phyloP scores from a whole-genome alignment of 2,797 vertebrate species.

The Megaceryle alcyon region DNA sequence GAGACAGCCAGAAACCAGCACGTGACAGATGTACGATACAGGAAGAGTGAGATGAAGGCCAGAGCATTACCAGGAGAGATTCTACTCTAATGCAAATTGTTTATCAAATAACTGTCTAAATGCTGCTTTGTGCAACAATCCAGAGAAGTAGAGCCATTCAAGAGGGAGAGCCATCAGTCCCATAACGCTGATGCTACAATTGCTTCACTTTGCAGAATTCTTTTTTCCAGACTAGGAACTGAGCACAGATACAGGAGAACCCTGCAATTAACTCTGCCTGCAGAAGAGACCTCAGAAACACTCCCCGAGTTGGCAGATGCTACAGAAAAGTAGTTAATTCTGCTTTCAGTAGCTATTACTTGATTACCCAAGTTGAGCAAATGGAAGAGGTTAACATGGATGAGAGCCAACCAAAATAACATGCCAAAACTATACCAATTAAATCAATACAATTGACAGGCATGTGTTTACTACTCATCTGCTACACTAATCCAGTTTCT shows the following conservation, averaged over 20 bases:
- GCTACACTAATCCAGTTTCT: background rate
- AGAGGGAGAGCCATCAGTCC: background rate
- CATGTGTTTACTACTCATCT: background rate
- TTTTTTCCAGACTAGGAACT: background rate
- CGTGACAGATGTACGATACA: background rate
- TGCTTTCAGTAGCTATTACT: background rate
- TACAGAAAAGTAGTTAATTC: background rate
- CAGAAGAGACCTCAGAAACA: background rate
- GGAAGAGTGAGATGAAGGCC: background rate
- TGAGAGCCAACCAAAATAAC: background rate
- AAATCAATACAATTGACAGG: background rate
- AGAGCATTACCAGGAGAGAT: background rate
- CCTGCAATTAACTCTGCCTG: background rate
- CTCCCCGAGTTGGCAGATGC: background rate
- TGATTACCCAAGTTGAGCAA: background rate
- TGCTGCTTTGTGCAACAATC: background rate
- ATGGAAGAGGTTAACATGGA: background rate
- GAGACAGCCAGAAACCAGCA: background rate
- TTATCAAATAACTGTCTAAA: slow-evolving; percentile 14
- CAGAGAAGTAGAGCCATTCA: background rate
- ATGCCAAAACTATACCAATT: background rate
- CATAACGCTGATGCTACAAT: background rate
- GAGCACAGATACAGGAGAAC: background rate
- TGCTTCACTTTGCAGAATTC: background rate
- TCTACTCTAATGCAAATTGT: slow-evolving; percentile 1